Base-by-base conservation (phyloP, 2,888 invertebrate genomes). In the Platycheirus albimanus region DNA sequence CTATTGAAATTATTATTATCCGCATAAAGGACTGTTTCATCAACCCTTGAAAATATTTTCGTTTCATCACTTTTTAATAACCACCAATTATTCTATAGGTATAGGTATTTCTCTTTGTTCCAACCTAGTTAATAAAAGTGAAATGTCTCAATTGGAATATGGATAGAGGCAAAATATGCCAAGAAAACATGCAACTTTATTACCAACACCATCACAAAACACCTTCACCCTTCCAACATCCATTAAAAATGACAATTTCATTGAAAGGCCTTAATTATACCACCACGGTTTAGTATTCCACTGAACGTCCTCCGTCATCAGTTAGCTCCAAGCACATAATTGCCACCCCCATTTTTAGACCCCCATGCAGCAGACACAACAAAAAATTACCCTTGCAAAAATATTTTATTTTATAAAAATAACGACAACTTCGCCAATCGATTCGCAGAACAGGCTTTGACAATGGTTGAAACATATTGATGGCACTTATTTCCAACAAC, bases 201-300 rank as follows among this genome's bases (percentile, higher is more conserved):
- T 17, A 36, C 63, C 10, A 6, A 33, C 33, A 47, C 56, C 38
- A 6, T 43, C n/a, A n/a, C n/a, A n/a, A n/a, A n/a, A 43, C 49
- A 43, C 49, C 49, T 66, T 61, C 61, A 11, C 28, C 13, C 45
- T 19, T 33, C 13, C 38, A 56, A 13, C 66, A 41, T 61, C 54
- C 52, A 74, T 83, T 78, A 69, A 20, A 64, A 72, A 78, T 83
- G 83, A 83, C 83, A 78, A 78, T 78, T 78, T 78, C 63, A 54
- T 52, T 64, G 83, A 78, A 78, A 74, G 54, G 51, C 78, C 64
- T 63, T 83, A 78, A 83, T 83, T 83, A 78, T 38, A 63, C 77
- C 41, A 41, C 51, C 10, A 38, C 6, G 24, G 13, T 17, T 41
- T 72, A 13, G 15, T 28, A 24, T 63, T 64, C 38, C 38, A 36